These are phyloP conservation scores for Ascaphus truei DNA, from an alignment of 2,113 vertebrate species.

Conservation along the genomic window DNA sequence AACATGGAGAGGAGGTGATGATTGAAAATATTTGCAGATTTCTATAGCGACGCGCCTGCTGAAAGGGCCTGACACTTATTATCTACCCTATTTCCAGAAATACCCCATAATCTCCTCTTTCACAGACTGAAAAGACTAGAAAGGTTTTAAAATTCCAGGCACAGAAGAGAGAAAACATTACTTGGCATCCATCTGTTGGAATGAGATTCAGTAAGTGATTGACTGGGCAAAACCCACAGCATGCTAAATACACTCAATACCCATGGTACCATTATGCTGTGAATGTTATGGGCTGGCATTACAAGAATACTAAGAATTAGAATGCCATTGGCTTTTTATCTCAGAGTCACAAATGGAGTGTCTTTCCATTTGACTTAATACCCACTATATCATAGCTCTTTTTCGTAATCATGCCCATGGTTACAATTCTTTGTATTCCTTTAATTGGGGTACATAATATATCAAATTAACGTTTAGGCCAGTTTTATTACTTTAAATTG, in stretches of 20 bases:
- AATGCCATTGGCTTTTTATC: neutral
- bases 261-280: neutral
- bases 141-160: neutral
- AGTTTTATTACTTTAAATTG: too few relatives aligned
- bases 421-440: too few relatives aligned
- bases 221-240: neutral
- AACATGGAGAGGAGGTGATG: neutral
- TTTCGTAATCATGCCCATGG: too few relatives aligned
- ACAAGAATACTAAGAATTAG: neutral
- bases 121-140: neutral
- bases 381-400: too few relatives aligned
- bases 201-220: neutral
- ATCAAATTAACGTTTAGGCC: too few relatives aligned
- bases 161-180: neutral
- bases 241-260: neutral
- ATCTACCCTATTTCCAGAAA: neutral
- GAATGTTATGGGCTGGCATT: neutral
- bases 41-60: neutral
- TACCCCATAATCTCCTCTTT: neutral
- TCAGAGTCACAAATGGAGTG: too few relatives aligned
- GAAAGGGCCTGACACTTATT: neutral
- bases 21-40: neutral
- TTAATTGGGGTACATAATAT: too few relatives aligned
- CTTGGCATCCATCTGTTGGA: neutral
- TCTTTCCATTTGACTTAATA: too few relatives aligned